These are phyloP conservation scores for Tragelaphus oryx DNA, from an alignment of 2,797 vertebrate genomes.

Conservation along the genomic window DNA sequence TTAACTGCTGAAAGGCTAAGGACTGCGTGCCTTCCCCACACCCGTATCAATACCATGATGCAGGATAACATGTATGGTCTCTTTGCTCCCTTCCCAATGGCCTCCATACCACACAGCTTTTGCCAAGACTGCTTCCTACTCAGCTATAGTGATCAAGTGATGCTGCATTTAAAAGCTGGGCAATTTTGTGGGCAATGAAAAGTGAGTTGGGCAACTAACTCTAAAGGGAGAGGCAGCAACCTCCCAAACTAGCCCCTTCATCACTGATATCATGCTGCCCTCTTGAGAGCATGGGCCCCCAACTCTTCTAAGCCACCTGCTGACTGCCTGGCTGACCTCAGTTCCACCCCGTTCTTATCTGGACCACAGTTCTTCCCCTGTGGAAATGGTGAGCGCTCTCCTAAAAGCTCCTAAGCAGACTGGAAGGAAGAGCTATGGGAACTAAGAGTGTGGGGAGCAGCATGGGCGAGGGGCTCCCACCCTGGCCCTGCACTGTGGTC, in stretches of 20 bases:
- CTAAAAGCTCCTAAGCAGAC: background rate
- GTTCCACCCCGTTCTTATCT: background rate
- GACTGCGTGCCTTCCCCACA: background rate
- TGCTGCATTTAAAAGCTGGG: background rate
- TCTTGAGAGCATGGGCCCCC: background rate
- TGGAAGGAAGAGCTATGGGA: background rate
- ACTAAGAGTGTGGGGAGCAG: background rate
- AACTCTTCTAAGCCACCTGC: background rate
- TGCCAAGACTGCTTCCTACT: background rate
- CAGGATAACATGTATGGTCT: fast-evolving
- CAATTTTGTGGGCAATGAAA: background rate
- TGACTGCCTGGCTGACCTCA: background rate
- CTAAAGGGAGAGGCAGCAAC: background rate
- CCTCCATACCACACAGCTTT: background rate
- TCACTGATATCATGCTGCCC: background rate
- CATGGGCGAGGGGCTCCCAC: background rate
- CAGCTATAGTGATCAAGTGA: background rate
- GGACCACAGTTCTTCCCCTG: too few relatives aligned
- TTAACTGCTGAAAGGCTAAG: background rate
- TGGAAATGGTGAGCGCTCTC: background rate
- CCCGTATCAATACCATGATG: background rate
- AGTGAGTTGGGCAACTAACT: background rate
- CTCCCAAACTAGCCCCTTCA: background rate
- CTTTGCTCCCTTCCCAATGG: background rate
- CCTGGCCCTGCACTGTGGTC: fast-evolving